phyloP scores from a whole-genome alignment of 2,888 invertebrate genomes.

The Drosophila longiperda region DNA sequence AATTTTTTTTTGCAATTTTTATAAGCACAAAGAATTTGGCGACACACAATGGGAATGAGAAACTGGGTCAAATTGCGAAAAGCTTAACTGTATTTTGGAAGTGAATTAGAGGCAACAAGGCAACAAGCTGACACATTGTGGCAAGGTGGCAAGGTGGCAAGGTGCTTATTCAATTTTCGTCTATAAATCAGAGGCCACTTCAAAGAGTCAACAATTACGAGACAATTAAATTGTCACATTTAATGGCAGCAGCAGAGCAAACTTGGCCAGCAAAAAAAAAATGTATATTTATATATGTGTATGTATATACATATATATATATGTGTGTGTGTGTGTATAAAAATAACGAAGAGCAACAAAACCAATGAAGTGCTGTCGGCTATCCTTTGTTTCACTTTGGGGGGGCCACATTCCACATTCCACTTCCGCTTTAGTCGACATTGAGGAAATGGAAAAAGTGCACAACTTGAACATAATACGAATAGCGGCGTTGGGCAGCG shows the following conservation, averaged over 20 bases:
- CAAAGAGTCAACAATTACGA: conserved; percentile 70
- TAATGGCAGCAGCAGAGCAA: conserved; percentile 42
- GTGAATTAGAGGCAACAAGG: not conserved
- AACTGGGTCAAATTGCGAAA: conserved; percentile 31
- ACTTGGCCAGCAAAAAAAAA: conserved; percentile 19
- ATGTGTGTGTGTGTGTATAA: not conserved
- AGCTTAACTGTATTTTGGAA: conserved; percentile 14
- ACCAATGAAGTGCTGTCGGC: conserved; percentile 44
- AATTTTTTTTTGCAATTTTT: conserved; percentile 12
- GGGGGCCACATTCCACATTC: conserved; percentile 3
- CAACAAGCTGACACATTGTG: conserved; percentile 8
- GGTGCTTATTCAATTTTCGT: conserved; percentile 57
- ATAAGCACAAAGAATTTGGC: conserved; percentile 10
- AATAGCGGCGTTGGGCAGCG: conserved; percentile 35
- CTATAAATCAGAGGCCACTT: conserved; percentile 60
- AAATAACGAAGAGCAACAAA: conserved; percentile 37
- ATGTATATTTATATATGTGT: not conserved
- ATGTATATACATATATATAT: not conserved
- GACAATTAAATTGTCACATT: conserved; percentile 79
- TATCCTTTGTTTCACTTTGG: conserved; percentile 38
- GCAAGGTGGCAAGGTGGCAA: not conserved
- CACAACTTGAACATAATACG: conserved; percentile 69
- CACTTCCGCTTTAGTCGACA: conserved; percentile 39
- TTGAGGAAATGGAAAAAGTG: conserved; percentile 70
- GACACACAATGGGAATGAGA: not conserved